Base-by-base conservation (phyloP, 2,888 invertebrate species). In the Amiota mariae region DNA sequence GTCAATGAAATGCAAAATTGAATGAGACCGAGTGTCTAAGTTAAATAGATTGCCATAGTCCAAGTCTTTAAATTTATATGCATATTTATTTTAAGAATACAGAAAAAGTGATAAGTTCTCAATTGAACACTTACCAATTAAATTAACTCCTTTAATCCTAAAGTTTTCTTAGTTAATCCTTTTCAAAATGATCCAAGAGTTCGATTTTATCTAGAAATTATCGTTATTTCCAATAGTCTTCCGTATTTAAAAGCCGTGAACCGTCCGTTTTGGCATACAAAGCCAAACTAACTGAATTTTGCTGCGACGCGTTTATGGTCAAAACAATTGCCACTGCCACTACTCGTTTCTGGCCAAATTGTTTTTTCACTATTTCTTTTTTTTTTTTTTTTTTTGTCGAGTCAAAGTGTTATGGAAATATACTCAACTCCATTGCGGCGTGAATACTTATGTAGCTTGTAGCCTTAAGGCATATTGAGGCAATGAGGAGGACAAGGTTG, bases 1-100 rank as follows among this genome's bases (percentile, higher is more conserved):
- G 85, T 83, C 80, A 83, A 83, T 85, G 78, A 78, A 79, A 83
- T 86, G 83, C 83, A 82, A 75, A 72, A 71, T 75, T 72, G 18
- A 15, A 36, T 12, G n/a, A 74, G 76, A 36, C 6, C 36, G 36
- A 4, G 36, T 4, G 8, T 36, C 36, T 36, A 36, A 6, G 36
- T 2, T 36, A 6, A 36, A 36, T 36, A 36, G 6, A 36, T 2
- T 24, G 3, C 3, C 24, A 3, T 24, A 24, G 3, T 1, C 3
- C 24, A 1, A 24, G 3, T 1, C 24, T 3, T 24, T 24, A 24
- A 24, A 3, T 24, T 24, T 24, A 24, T n/a, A n/a, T n/a, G n/a
- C 1, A 24, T 24, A 24, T 24, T 24, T 36, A 36, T 6, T 36
- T 36, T 36, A 36, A 36, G 2, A 36, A 36, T 36, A 36, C 36